Base-by-base conservation (phyloP, 2,113 vertebrate species). In the Oryzias celebensis region DNA sequence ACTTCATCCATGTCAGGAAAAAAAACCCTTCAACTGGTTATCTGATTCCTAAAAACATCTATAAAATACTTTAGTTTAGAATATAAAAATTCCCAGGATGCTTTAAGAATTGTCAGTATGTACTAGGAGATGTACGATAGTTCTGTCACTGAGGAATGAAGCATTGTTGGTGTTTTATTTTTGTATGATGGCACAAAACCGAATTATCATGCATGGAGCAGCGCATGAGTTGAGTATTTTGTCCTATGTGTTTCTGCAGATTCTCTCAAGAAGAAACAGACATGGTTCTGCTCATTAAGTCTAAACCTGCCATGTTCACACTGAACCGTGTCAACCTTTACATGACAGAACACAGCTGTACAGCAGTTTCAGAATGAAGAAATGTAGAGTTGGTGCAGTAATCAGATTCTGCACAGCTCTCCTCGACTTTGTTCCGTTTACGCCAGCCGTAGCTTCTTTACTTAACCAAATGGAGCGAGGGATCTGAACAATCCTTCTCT, bases 301-400 rank as follows among this genome's bases (percentile, higher is more conserved):
- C 75, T 62, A 75, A 1, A 58, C 64, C 57, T 69, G 68, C 62
- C 79, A 69, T 85, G 83, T 88, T 88, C 84, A 83, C 71, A 64
- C 12, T n/a, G 73, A 81, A 81, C 80, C 78, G 71, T 72, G 83
- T 81, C 84, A 71, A 81, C 78, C 71, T 65, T 59, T 67, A 83
- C 84, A 84, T 60, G 73, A 80, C 77, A 81, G 70, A 64, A 77
- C 69, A 76, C 10, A 74, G 72, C 77, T 71, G 70, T 66, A 65
- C 64, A 75, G 70, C 75, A 45, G 82, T 62, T 66, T 50, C 51
- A 64, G 13, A 51, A 43, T 60, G 65, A 54, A 63, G 62, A 52
- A 23, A 71, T 51, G 63, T 17, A 3, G 57, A 77, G 36, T 28
- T 5, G 15, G 13, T 43, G 59, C 36, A 69, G 49, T 20, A 23